Evolutionary conservation across 1,140 invertebrate species (phyloP), one percentile per base, ranked within the genome.

Genomic region (Pomacea maculata): DNA sequence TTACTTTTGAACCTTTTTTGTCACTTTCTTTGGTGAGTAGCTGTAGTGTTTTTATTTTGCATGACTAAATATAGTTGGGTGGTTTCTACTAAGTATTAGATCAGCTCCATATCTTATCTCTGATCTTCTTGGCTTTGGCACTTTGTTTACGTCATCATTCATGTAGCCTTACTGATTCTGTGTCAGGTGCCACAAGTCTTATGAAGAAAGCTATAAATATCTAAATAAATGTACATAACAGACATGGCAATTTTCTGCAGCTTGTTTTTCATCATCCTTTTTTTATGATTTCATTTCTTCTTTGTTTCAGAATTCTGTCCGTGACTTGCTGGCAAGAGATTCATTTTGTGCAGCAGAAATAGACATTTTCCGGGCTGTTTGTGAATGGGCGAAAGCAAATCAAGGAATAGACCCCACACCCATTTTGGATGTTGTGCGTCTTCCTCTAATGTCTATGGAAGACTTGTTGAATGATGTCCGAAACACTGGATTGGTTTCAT

Each of bases 341-440:
- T 99, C 97, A 1, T 99, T 99, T 92, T 99, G 96, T 93, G 97
- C 96, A 0, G 94, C 95, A 9, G 98, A 99, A 92, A 96, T 98
- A 52, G 95, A 99, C 86, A 98, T 99, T 83, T 99, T 99, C 91
- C 93, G 94, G 86, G 95, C 96, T 12, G 95, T 99, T 5, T 93
- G 94, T 87, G 93, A 93, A 74, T 99, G 98, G 98, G 95, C 95
- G 81, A 94, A 94, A 88, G 92, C 94, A 85, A 94, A 98, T 94
- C 92, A 94, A 88, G 93, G 94, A 83, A 85, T 94, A 52, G 94
- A 95, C 85, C 84, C 86, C 9, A 86, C 85, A 12, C 84, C 84
- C 9, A 88, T 90, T 14, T 71, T 90, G 9, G 85, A 90, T 54
- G 82, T 82, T 83, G 95, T 99, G 10, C 94, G 98, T 77, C 93